Conservation (phyloP, 2,797 vertebrate genomes). For the Falco biarmicus region DNA sequence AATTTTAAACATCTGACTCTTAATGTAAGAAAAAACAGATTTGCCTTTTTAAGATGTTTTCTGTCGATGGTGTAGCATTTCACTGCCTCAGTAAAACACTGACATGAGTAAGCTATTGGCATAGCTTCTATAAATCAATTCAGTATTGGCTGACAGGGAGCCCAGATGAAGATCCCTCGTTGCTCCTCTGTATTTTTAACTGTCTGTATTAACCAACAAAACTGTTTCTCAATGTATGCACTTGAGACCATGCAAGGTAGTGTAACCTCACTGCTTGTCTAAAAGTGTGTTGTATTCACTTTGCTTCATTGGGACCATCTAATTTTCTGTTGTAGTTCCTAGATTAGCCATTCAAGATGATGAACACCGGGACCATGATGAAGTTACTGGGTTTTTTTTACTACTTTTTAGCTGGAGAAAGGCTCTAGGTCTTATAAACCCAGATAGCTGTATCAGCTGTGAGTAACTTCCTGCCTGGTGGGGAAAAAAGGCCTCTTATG, state of each 20-base stretch:
- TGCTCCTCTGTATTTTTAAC: slow-evolving; percentile 8
- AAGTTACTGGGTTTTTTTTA: background rate
- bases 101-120: background rate
- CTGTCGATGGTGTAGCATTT: background rate
- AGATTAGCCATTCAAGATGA: background rate
- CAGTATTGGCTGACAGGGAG: slow-evolving; percentile 4
- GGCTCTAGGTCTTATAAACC: background rate
- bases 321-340: background rate
- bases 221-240: background rate
- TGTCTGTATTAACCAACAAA: background rate
- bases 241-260: background rate
- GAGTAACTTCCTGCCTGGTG: background rate
- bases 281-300: background rate
- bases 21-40: slow-evolving; percentile 51
- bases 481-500: background rate
- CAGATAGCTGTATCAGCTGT: background rate
- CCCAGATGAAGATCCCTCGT: background rate
- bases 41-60: background rate
- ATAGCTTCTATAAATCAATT: background rate
- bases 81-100: slow-evolving; percentile 8
- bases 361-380: slow-evolving; percentile 27
- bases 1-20: slow-evolving; percentile 37
- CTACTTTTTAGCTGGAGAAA: background rate
- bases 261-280: slow-evolving; percentile 1
- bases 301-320: slow-evolving; percentile 40